phyloP scores from a whole-genome alignment of 2,888 invertebrate species.

The Orgyia antiqua region DNA sequence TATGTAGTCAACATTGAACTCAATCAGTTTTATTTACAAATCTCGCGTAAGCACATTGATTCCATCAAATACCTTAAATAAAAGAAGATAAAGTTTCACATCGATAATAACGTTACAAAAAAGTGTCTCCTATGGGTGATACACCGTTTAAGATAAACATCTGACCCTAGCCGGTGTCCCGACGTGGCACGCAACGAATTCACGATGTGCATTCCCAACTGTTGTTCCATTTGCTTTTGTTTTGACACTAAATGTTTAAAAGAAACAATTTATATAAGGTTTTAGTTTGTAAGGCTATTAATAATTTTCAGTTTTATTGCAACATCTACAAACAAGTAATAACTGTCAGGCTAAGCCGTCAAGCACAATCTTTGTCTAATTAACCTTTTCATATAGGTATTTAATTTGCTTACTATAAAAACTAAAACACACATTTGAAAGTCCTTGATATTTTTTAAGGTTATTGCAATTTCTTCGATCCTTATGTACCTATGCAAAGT shows the following conservation, averaged over 20 bases:
- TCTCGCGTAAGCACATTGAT: too few species aligned
- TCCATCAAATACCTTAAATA: conserved; percentile 32
- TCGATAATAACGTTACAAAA: conserved; percentile 70
- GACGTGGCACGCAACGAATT: conserved; percentile 65
- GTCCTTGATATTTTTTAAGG: too few species aligned
- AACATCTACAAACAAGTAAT: conserved; percentile 4
- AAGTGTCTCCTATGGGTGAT: conserved; percentile 74
- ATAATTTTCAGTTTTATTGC: conserved; percentile 14
- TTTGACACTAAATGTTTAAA: conserved; percentile 39
- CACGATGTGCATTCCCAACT: conserved; percentile 63
- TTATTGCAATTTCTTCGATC: too few species aligned
- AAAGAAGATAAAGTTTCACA: conserved; percentile 50
- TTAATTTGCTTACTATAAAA: too few species aligned
- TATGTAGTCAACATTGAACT: too few species aligned
- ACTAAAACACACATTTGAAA: too few species aligned
- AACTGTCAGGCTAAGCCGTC: conserved; percentile 4
- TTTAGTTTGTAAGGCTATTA: conserved; percentile 19
- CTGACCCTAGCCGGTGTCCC: conserved; percentile 64
- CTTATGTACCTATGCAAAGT: too few species aligned
- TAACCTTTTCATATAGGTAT: conserved; percentile 5
- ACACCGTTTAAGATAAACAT: conserved; percentile 77
- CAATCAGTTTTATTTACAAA: too few species aligned
- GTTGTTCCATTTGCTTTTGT: conserved; percentile 46
- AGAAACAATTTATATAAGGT: conserved; percentile 21
- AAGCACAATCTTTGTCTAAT: conserved; percentile 5